These are phyloP conservation scores for Xerus rutilus DNA, from an alignment of 2,797 vertebrate species.

Conservation along the genomic window DNA sequence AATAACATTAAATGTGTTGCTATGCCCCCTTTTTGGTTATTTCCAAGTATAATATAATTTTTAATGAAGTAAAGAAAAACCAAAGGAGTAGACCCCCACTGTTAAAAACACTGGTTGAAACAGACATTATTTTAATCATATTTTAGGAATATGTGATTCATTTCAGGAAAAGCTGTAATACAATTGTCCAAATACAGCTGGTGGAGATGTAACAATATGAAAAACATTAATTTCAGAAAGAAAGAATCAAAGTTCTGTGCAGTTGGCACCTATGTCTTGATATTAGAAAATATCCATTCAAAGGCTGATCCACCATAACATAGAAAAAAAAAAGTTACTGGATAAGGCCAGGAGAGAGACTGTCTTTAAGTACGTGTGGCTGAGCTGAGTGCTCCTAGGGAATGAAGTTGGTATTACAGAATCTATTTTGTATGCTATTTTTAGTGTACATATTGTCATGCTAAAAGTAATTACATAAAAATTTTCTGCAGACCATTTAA, in stretches of 20 bases:
- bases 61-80: background rate
- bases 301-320: background rate
- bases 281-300: background rate
- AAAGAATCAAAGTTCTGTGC: background rate
- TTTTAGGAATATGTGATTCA: background rate
- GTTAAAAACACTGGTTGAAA: background rate
- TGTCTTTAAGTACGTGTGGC: background rate
- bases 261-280: background rate
- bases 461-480: background rate
- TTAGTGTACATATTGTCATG: slow-evolving; percentile 30
- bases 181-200: slow-evolving; percentile 7
- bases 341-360: background rate
- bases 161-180: background rate
- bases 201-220: background rate
- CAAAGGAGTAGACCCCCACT: background rate
- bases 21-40: background rate
- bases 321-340: background rate
- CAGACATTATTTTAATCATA: background rate
- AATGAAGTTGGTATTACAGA: background rate
- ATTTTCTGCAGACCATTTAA: background rate
- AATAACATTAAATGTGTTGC: background rate
- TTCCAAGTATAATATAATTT: background rate
- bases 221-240: background rate
- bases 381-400: background rate
- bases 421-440: background rate